phyloP scores from a whole-genome alignment of 2,113 vertebrate species.

The Malaclemys terrapin region DNA sequence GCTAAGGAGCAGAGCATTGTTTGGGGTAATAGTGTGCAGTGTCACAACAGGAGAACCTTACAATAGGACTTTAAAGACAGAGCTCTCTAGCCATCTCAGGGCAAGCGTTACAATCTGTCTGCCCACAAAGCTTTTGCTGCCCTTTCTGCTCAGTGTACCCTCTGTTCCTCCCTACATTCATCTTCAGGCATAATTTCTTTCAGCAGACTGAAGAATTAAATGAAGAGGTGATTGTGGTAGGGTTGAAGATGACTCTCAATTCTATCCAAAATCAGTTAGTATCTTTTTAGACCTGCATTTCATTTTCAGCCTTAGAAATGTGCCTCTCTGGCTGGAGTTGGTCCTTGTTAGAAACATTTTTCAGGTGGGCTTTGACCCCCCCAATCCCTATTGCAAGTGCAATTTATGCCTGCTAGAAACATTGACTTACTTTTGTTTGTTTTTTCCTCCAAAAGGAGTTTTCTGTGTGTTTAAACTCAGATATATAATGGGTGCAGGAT shows the following conservation, averaged over 20 bases:
- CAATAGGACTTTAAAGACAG: background rate
- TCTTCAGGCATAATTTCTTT: background rate
- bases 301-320: background rate
- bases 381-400: background rate
- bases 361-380: background rate
- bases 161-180: background rate
- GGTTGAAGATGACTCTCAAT: background rate
- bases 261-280: background rate
- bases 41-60: background rate
- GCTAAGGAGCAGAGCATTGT: background rate
- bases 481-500: background rate
- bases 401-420: background rate
- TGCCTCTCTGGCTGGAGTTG: background rate
- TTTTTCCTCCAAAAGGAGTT: background rate
- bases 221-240: background rate
- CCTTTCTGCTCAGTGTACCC: background rate
- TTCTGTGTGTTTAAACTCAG: background rate
- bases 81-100: background rate
- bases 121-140: background rate
- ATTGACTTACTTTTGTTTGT: background rate
- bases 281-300: background rate
- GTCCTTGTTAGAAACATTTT: fast-evolving
- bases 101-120: background rate
- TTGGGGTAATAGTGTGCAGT: background rate
- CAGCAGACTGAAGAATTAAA: background rate